phyloP scores from a whole-genome alignment of 1,140 invertebrate genomes.

The Cotesia glomerata region DNA sequence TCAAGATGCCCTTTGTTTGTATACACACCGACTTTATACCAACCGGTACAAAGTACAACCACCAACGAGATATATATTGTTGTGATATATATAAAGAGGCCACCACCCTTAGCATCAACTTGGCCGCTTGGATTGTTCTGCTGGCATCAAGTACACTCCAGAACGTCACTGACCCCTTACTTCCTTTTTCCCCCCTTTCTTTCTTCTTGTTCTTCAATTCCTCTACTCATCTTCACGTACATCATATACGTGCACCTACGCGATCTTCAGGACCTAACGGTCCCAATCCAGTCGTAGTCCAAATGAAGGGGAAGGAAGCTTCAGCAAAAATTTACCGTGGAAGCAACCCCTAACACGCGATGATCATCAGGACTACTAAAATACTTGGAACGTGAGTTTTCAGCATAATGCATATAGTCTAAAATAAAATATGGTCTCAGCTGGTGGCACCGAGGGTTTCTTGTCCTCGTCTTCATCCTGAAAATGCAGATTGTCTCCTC shows the following conservation, averaged over 20 bases:
- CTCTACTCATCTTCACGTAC: constrained; percentile 10
- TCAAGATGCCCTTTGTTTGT: not conserved
- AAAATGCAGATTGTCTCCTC: constrained; percentile 35
- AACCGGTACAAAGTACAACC: not conserved
- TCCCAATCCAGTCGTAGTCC: too few relatives aligned
- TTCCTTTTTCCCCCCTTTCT: not conserved
- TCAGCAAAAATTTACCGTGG: too few relatives aligned
- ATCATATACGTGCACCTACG: not conserved
- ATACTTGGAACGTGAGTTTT: too few relatives aligned
- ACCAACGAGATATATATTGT: not conserved
- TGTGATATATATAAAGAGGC: constrained; percentile 8
- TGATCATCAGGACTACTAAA: too few relatives aligned
- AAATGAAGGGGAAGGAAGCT: too few relatives aligned
- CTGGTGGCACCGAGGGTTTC: not conserved
- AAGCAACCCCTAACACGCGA: too few relatives aligned
- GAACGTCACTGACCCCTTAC: constrained; percentile 36
- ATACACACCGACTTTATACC: not conserved
- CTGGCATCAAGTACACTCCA: constrained; percentile 28
- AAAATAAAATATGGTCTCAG: too few relatives aligned
- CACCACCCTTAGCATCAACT: constrained; percentile 11
- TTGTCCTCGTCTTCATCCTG: constrained; percentile 17
- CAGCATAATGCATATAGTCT: too few relatives aligned
- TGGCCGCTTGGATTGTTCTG: not conserved
- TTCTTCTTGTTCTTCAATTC: not conserved
- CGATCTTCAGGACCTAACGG: constrained; percentile 15